phyloP scores from a whole-genome alignment of 2,113 vertebrate genomes.

The Heterotilapia buettikoferi region DNA sequence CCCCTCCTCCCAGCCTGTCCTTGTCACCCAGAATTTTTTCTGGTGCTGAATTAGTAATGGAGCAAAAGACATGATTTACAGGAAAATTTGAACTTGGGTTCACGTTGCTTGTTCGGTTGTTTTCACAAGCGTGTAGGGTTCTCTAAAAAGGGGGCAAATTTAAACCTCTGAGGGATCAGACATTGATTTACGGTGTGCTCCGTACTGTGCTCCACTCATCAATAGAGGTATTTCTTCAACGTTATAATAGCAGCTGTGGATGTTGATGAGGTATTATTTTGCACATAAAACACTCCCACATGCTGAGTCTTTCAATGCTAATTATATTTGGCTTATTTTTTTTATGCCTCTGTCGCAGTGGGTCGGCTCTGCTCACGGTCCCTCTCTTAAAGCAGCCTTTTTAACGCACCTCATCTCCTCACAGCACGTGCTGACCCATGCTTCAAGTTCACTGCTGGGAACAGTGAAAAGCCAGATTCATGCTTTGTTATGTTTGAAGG shows the following conservation, averaged over 20 bases:
- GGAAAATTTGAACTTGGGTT: neutral
- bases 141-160: neutral
- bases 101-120: neutral
- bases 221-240: conserved; percentile 14
- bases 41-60: neutral
- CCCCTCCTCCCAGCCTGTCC: neutral
- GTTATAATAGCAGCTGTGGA: conserved; percentile 21
- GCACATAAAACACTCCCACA: conserved; percentile 45
- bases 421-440: neutral
- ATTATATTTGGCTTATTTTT: conserved; percentile 37
- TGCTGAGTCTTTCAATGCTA: conserved; percentile 48
- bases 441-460: neutral
- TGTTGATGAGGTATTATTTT: conserved; percentile 48
- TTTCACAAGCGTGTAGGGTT: neutral
- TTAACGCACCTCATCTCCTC: neutral
- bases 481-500: neutral
- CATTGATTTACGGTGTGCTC: conserved; percentile 11
- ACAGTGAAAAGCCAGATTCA: neutral
- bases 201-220: conserved; percentile 3
- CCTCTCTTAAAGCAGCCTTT: neutral
- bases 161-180: neutral
- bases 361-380: neutral
- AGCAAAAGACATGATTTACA: neutral
- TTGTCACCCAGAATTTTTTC: conserved; percentile 5
- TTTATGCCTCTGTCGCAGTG: conserved; percentile 24